Conservation (phyloP, 2,797 vertebrate species). For the Periparus ater region DNA sequence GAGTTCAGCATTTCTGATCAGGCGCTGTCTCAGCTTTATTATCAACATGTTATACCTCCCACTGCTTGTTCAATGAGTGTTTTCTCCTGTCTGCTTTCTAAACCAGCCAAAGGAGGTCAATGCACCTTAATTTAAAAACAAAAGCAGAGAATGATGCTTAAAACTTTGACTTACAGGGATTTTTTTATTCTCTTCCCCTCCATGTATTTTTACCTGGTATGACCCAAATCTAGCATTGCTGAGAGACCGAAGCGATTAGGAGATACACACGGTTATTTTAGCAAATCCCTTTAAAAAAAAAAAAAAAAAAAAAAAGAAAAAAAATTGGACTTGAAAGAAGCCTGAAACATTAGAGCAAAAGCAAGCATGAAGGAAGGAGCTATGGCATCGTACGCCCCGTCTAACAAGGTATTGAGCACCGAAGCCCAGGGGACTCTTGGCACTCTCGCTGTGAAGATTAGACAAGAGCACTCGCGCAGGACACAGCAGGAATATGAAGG, state of each 20-base stretch:
- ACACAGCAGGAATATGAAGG: conserved; percentile 65
- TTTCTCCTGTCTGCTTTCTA: background rate
- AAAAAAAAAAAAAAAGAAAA: background rate
- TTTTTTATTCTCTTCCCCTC: background rate
- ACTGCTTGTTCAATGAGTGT: background rate
- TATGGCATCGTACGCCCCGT: conserved; percentile 46
- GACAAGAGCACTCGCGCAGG: conserved; percentile 78
- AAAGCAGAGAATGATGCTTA: background rate
- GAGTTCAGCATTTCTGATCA: background rate
- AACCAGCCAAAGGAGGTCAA: background rate
- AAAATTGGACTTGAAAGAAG: background rate
- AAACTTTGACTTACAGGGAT: background rate
- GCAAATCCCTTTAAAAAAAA: background rate
- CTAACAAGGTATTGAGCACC: conserved; percentile 86
- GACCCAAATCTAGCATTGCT: background rate
- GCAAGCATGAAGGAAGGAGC: background rate
- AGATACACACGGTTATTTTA: background rate
- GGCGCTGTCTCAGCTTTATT: background rate
- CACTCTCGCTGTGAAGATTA: conserved; percentile 83
- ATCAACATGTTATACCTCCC: background rate
- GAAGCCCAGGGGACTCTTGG: conserved; percentile 81
- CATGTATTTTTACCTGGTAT: background rate
- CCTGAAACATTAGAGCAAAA: conserved; percentile 35
- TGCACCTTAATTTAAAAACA: conserved; percentile 1
- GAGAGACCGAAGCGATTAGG: background rate